Evolutionary conservation across 92 coral and sea anemone species (phyloP).

Genomic region (Phenganax marumi): DNA sequence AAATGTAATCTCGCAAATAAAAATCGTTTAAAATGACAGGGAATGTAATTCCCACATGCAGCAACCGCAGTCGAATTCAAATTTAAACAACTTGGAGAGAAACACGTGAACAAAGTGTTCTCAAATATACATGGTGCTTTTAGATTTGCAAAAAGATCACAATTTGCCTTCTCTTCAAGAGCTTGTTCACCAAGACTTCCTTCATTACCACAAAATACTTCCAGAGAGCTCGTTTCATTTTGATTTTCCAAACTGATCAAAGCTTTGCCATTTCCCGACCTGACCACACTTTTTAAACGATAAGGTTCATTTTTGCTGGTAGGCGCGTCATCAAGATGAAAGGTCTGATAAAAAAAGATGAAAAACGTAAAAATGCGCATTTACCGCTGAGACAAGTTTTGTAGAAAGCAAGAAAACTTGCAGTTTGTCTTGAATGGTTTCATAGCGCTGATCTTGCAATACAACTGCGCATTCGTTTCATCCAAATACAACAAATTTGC

Average conservation of each 20-base stretch:
- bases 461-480: neutral
- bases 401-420: neutral
- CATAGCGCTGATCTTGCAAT: neutral
- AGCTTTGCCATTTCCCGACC: constrained; percentile 33
- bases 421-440: neutral
- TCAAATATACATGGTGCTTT: neutral
- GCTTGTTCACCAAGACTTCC: constrained; percentile 15
- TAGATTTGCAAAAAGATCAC: neutral
- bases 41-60: neutral
- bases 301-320: constrained; percentile 35
- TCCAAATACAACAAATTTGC: neutral
- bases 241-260: constrained; percentile 46
- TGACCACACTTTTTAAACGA: constrained; percentile 17
- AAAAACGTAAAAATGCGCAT: neutral
- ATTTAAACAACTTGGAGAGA: neutral
- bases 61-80: neutral
- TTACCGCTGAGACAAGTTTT: neutral
- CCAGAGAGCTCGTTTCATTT: constrained; percentile 45
- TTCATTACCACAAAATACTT: constrained; percentile 58
- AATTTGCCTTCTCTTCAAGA: constrained; percentile 24
- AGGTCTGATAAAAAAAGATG: constrained; percentile 53
- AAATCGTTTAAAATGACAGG: neutral
- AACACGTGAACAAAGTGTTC: neutral
- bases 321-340: constrained; percentile 60
- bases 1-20: neutral